Conservation (phyloP, 2,888 invertebrate genomes). For the Craniophora ligustri region DNA sequence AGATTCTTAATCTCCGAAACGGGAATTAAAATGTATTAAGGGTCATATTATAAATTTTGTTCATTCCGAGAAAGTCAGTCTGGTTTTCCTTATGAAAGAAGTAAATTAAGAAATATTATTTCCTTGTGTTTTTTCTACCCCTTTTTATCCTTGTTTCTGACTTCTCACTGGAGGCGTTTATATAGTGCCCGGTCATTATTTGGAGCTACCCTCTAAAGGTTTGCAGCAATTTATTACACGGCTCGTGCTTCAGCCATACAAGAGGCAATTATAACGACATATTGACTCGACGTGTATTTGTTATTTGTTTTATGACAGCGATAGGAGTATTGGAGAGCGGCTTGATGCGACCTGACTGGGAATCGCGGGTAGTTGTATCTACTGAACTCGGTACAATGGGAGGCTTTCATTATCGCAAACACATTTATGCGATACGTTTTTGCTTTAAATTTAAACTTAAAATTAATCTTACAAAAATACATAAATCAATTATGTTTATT, state of each 20-base stretch:
- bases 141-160: conserved; percentile 54
- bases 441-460: no score
- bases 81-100: conserved; percentile 61
- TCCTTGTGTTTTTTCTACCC: conserved; percentile 48
- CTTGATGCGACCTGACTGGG: conserved; percentile 56
- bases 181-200: conserved; percentile 65
- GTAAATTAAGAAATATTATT: conserved; percentile 60
- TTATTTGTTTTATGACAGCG: conserved; percentile 71
- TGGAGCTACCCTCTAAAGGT: conserved; percentile 64
- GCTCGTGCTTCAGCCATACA: conserved; percentile 60
- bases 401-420: conserved; percentile 58
- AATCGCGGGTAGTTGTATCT: conserved; percentile 47
- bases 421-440: conserved; percentile 72
- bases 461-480: no score
- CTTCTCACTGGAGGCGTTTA: conserved; percentile 46
- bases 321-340: conserved; percentile 62
- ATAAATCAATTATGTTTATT: no score
- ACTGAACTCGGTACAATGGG: no score
- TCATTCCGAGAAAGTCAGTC: conserved; percentile 55
- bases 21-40: conserved; percentile 60
- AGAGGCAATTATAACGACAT: conserved; percentile 79
- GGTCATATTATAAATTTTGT: conserved; percentile 62
- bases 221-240: conserved; percentile 67
- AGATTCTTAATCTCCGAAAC: conserved; percentile 59
- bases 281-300: conserved; percentile 73